A percentile compares a stretch with the other conserved stretches of the same genome.
Evolutionary conservation across 2,797 vertebrate species (phyloP).

Genomic region (Leptoclinus maculatus): DNA sequence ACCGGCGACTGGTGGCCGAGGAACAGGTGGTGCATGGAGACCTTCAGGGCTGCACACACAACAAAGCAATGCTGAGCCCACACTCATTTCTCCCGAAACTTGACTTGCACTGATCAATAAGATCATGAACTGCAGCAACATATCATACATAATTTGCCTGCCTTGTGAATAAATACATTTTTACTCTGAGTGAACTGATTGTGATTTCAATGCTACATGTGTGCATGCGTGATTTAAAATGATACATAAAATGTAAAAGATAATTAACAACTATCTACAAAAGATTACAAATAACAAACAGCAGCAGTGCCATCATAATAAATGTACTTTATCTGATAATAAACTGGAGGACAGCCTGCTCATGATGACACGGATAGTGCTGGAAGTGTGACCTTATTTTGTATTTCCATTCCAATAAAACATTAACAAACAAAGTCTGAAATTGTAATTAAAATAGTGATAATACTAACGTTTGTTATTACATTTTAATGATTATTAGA

Average conservation of each 20-base stretch:
- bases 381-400: conserved; percentile 25
- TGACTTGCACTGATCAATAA: conserved; percentile 64
- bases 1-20: conserved; percentile 58
- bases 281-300: conserved; percentile 5
- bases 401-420: background rate
- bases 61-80: conserved; percentile 51
- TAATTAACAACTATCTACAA: conserved; percentile 7
- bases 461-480: background rate
- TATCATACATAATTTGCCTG: conserved; percentile 60
- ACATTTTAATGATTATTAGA: background rate
- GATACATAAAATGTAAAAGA: background rate
- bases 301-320: too few species aligned
- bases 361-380: conserved; percentile 1
- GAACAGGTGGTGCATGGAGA: conserved; percentile 74
- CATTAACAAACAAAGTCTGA: background rate
- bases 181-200: conserved; percentile 19
- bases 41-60: conserved; percentile 59
- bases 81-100: conserved; percentile 51
- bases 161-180: conserved; percentile 37
- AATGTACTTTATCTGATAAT: conserved; percentile 15
- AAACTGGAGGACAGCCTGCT: conserved; percentile 9
- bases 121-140: conserved; percentile 71
- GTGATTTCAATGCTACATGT: conserved; percentile 25
- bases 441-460: background rate
- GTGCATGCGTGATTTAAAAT: conserved; percentile 24